Evolutionary conservation across 2,113 vertebrate species (phyloP), one percentile per base, ranked within the genome.

Genomic region (Thamnophis sirtalis): DNA sequence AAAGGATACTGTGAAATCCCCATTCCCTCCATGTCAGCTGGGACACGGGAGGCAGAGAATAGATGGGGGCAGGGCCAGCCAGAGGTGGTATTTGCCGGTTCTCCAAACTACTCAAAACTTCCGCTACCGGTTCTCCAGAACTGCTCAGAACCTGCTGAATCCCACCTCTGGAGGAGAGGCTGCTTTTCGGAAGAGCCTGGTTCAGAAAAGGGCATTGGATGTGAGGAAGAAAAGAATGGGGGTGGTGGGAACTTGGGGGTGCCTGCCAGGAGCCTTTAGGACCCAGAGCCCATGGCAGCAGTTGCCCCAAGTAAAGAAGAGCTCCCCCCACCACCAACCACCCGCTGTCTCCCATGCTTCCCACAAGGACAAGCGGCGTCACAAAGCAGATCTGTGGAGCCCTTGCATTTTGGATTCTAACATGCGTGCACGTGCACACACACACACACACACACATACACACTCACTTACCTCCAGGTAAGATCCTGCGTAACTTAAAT

Each of bases 371-470:
- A 73, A 73, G 13, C 1, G 0, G 63, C 68, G 7, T 73, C 68
- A 73, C 68, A 73, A 17, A 73, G 68, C 68, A 73, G n/a, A 33
- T 73, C n/a, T 73, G n/a, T 33, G n/a, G n/a, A 7, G 68, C 33
- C 15, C 68, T 73, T 73, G 68, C 68, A 38, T 73, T 73, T 73
- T 73, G 68, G 68, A 33, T 73, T 15, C n/a, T 38, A 73, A 63
- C 26, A 3, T 0, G 9, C 9, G 3, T 3, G 9, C 60, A 4
- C 9, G 3, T 3, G 4, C 26, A 9, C 24, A 10, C 2, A 11
- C 55, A 28, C 58, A 11, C 58, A 28, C 26, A 60, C 63, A 73
- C 63, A 73, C 63, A 33, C 28, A n/a, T n/a, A 28, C 58, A 11
- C 58, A 28, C 26, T 28, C 63, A 73, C 68, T 33, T n/a, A 33